phyloP scores from a whole-genome alignment of 1,140 invertebrate genomes.

The Aphelenchoides fujianensis region DNA sequence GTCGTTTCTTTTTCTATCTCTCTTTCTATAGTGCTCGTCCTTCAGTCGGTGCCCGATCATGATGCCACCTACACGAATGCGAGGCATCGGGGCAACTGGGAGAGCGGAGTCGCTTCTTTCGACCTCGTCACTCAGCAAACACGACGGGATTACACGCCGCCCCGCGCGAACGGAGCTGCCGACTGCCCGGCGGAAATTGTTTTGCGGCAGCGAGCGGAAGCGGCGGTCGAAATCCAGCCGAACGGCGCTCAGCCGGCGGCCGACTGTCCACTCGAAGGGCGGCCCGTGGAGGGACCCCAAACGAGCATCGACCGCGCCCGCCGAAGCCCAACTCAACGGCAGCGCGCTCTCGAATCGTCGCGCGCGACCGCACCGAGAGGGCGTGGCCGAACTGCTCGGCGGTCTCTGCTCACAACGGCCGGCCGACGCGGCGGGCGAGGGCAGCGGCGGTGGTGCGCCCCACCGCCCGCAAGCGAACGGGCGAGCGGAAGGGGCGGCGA shows the following conservation, averaged over 20 bases:
- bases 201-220: neutral
- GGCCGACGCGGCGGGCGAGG: constrained; percentile 4
- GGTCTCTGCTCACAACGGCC: constrained; percentile 2
- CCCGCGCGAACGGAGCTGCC: neutral
- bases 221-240: neutral
- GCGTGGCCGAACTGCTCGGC: constrained; percentile 4
- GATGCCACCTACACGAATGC: constrained; percentile 28
- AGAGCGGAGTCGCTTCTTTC: constrained; percentile 13
- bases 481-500: constrained; percentile 4
- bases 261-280: constrained; percentile 7
- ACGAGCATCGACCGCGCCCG: neutral
- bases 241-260: neutral
- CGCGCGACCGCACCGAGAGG: neutral
- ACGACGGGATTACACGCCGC: neutral
- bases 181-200: neutral
- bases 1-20: constrained; percentile 1
- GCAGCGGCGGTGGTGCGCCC: neutral
- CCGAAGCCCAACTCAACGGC: neutral
- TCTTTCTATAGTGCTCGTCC: neutral
- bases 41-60: constrained; percentile 35
- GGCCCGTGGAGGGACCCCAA: neutral
- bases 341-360: neutral
- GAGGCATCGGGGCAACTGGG: constrained; percentile 30
- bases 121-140: constrained; percentile 12
- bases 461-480: neutral